Conservation (phyloP, 2,113 vertebrate species). For the Tragulus kanchil region DNA sequence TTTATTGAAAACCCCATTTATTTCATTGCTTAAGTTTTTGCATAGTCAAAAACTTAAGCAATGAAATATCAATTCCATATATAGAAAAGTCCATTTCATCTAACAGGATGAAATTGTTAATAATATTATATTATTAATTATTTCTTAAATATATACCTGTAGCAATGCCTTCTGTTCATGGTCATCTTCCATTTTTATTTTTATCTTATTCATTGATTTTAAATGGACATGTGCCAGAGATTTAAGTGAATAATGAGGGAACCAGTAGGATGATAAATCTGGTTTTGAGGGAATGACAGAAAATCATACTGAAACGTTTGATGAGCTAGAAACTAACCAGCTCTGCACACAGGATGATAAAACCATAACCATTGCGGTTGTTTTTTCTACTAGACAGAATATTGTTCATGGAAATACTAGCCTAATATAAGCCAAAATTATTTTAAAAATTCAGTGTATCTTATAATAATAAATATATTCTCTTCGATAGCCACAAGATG, state of each 20-base stretch:
- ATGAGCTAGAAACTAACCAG: not conserved
- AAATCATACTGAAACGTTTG: not conserved
- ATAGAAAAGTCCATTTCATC: not conserved
- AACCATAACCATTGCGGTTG: not conserved
- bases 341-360: not conserved
- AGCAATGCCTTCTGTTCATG: not conserved
- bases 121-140: not conserved
- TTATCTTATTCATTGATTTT: not conserved
- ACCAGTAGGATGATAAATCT: not conserved
- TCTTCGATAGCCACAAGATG: not conserved
- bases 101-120: not conserved
- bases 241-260: not conserved
- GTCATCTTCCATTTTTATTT: not conserved
- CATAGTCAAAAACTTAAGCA: not conserved
- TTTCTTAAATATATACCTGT: not conserved
- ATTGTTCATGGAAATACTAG: no score
- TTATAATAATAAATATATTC: not conserved
- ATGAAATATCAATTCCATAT: not conserved
- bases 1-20: not conserved
- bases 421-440: no score
- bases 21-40: no score
- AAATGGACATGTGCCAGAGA: not conserved
- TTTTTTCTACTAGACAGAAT: not conserved
- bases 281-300: not conserved
- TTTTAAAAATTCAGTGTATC: not conserved